Base-by-base conservation (phyloP, 2,113 vertebrate genomes). In the Dolichotis patagonum region DNA sequence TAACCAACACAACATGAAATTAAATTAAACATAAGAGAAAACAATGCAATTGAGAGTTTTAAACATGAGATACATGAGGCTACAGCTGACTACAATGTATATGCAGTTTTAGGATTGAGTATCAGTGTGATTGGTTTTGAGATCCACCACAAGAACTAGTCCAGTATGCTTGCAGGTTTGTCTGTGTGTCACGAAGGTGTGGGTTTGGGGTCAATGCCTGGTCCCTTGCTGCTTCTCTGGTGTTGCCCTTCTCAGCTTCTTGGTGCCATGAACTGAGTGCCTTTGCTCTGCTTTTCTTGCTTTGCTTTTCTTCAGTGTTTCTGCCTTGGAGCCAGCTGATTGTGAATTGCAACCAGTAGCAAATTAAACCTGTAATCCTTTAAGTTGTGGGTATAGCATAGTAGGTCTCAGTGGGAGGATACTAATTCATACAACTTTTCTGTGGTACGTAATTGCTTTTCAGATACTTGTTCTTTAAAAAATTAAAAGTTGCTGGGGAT, bases 71-170 rank as follows among this genome's bases (percentile, higher is more conserved):
- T 52, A 35, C 30, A 4, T 12, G 43, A 54, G 56, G 16, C 17
- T 38, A 26, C 4, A 10, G 3, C 2, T 6, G 35, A 24, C 17
- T 5, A 26, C 3, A 4, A 17, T 22, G 49, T 13, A 20, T 43
- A 46, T 32, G 35, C 24, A 77, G 17, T 54, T 19, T 41, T 10
- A 73, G 4, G 20, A 38, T 41, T 71, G 65, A 69, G 69, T 41
- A 22, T 73, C 20, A 73, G 8, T 41, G 19, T 73, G 69, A 73
- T 24, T 73, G 69, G 19, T 38, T 41, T 41, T 73, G 69, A 20
- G n/a, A 73, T 73, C 4, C 69, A 71, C 19, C 20, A 14, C 17
- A 73, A 7, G 19, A 41, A 41, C 24, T 4, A 16, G 32, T 69
- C 16, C 16, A 69, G 32, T 17, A n/a, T 35, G 17, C 16, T 35